Evolutionary conservation across 2,113 vertebrate species (phyloP).

Genomic region (Sciurus niger): DNA sequence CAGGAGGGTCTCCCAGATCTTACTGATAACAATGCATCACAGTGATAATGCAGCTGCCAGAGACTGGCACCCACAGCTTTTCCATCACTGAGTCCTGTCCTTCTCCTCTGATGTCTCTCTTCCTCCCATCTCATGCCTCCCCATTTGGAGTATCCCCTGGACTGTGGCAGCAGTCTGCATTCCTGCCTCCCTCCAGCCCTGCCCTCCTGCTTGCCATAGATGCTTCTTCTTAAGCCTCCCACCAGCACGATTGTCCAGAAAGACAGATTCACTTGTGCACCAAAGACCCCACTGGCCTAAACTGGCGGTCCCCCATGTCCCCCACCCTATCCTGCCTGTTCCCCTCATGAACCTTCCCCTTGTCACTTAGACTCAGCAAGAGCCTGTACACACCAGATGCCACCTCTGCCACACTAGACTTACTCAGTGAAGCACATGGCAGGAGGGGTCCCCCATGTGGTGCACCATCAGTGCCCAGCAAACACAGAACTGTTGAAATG

Average conservation of each 20-base stretch:
- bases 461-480: neutral
- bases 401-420: neutral
- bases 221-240: neutral
- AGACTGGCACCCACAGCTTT: neutral
- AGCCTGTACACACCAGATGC: neutral
- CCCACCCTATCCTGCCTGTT: too few relatives aligned
- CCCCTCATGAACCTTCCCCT: fast-evolving
- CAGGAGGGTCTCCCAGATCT: neutral
- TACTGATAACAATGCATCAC: fast-evolving
- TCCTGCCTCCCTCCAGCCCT: too few relatives aligned
- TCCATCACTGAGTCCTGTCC: neutral
- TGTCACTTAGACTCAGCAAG: neutral
- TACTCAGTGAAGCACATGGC: neutral
- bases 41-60: neutral
- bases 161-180: neutral
- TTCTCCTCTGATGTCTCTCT: neutral
- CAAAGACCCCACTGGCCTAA: neutral
- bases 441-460: neutral
- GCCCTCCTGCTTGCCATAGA: neutral
- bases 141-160: neutral
- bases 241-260: neutral
- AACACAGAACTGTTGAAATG: neutral
- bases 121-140: neutral
- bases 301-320: neutral
- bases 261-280: neutral